Evolutionary conservation across 2,888 invertebrate genomes (phyloP).

Genomic region (Tridacna gigas): DNA sequence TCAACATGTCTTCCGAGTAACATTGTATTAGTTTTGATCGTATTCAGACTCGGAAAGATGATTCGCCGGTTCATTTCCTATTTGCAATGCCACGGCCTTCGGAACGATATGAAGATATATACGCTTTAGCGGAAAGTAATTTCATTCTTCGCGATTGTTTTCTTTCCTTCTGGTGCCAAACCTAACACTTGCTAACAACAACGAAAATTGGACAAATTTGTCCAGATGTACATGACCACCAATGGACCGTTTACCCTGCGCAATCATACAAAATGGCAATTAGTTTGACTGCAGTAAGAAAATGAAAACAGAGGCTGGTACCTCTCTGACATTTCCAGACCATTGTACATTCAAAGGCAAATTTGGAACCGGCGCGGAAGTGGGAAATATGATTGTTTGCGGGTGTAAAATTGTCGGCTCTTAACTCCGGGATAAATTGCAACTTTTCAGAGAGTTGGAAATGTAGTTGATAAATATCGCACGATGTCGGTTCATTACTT

Average conservation of each 20-base stretch:
- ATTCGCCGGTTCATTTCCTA: neutral
- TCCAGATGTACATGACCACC: slow-evolving; percentile 39
- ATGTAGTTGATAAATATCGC: slow-evolving; percentile 21
- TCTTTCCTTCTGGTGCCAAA: slow-evolving; percentile 21
- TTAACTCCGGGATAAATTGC: slow-evolving; percentile 47
- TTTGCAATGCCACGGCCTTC: neutral
- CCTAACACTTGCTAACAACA: slow-evolving; percentile 43
- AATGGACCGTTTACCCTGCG: slow-evolving; percentile 33
- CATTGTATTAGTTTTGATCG: too few relatives aligned
- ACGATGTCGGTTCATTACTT: neutral
- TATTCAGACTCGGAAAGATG: too few relatives aligned
- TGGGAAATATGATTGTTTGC: slow-evolving; percentile 38
- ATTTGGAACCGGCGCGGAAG: neutral
- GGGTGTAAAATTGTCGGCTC: slow-evolving; percentile 38
- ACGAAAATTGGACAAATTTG: slow-evolving; percentile 54
- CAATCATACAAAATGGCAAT: slow-evolving; percentile 46
- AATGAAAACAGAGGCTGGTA: too few relatives aligned
- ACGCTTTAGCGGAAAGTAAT: slow-evolving; percentile 18
- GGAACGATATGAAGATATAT: neutral
- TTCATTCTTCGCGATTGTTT: slow-evolving; percentile 24
- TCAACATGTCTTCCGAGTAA: too few relatives aligned
- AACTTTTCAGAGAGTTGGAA: slow-evolving; percentile 41
- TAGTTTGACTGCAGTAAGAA: slow-evolving; percentile 37
- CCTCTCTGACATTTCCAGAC: too few relatives aligned
- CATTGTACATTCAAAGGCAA: too few relatives aligned